phyloP scores from a whole-genome alignment of 2,888 invertebrate species.

The Patella pellucida region DNA sequence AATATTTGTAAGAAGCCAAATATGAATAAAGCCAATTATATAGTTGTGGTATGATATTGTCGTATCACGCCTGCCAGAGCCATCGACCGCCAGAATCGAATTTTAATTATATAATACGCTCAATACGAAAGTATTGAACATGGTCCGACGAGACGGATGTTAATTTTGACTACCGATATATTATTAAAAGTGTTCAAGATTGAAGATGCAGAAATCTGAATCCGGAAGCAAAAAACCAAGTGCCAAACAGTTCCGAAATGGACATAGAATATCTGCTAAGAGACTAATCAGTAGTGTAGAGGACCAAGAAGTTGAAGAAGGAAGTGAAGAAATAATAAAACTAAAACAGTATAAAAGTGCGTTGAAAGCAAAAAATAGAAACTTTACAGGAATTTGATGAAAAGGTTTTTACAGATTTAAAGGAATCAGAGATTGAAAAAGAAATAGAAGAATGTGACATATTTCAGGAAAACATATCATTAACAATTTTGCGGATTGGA shows the following conservation, averaged over 20 bases:
- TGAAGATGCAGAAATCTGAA: background rate
- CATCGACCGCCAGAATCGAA: too few species aligned
- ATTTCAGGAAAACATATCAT: background rate
- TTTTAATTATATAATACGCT: too few species aligned
- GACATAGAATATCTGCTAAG: background rate
- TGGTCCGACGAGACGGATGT: background rate
- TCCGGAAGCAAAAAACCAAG: background rate
- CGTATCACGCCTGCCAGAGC: too few species aligned
- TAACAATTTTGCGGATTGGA: background rate
- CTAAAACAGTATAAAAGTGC: background rate
- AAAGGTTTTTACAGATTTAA: background rate
- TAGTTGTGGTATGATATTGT: too few species aligned
- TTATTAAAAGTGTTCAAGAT: too few species aligned
- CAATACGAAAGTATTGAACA: too few species aligned
- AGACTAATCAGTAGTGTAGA: background rate
- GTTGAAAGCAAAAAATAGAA: background rate
- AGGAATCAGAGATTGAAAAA: background rate
- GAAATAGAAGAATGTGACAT: background rate
- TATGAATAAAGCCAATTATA: too few species aligned
- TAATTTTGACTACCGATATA: too few species aligned
- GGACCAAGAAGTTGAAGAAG: background rate
- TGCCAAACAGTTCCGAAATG: background rate
- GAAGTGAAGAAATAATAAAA: background rate
- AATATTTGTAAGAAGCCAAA: too few species aligned
- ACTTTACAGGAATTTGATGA: background rate